Conservation (phyloP, 1,140 invertebrate genomes). For the Caerostris extrusa region DNA sequence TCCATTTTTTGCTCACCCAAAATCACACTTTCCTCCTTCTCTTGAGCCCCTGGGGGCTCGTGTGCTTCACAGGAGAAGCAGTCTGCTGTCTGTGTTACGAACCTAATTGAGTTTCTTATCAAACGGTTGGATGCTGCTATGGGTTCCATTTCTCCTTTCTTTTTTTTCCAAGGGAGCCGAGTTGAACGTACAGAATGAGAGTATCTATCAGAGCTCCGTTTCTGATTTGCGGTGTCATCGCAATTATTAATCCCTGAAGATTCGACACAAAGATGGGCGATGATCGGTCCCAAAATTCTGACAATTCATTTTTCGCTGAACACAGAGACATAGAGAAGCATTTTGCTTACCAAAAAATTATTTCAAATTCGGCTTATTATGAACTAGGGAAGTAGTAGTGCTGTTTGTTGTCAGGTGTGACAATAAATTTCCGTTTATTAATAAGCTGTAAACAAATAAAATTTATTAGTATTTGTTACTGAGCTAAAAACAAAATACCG, state of each 20-base stretch:
- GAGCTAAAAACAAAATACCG: too few relatives aligned
- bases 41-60: neutral
- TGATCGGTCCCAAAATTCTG: neutral
- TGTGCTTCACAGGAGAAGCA: neutral
- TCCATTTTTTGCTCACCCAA: neutral
- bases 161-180: neutral
- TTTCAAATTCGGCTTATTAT: neutral
- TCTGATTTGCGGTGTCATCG: slow-evolving; percentile 25
- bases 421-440: too few relatives aligned
- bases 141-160: neutral
- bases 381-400: too few relatives aligned
- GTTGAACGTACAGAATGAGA: neutral
- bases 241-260: slow-evolving; percentile 23
- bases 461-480: too few relatives aligned
- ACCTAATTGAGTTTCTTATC: slow-evolving; percentile 24
- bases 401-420: too few relatives aligned
- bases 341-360: neutral
- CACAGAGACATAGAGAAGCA: neutral
- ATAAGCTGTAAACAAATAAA: too few relatives aligned
- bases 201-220: neutral
- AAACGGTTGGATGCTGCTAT: neutral
- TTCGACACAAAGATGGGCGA: neutral
- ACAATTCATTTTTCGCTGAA: neutral
- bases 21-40: neutral
- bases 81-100: neutral